phyloP scores from a whole-genome alignment of 2,113 vertebrate genomes.

The Chaetorhynchus papuensis region DNA sequence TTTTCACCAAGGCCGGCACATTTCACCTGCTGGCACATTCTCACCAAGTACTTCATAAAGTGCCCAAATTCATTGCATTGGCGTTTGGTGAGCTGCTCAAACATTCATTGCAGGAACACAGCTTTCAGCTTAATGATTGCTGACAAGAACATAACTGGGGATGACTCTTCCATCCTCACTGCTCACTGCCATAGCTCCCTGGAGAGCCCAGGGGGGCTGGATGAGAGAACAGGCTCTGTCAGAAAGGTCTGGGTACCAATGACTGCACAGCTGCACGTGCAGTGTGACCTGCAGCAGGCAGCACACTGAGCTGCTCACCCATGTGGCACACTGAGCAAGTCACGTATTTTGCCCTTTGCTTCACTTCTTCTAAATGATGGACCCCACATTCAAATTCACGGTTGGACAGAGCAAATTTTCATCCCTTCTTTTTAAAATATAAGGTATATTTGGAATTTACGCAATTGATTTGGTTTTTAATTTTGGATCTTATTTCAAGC shows the following conservation, averaged over 20 bases:
- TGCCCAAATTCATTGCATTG: neutral
- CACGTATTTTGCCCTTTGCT: neutral
- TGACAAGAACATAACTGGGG: neutral
- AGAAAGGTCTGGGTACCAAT: neutral
- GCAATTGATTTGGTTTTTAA: neutral
- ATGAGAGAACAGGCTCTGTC: neutral
- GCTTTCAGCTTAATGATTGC: neutral
- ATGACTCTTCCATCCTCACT: neutral
- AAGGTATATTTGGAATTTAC: neutral
- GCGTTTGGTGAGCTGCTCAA: neutral
- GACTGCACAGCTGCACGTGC: neutral
- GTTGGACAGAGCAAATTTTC: neutral
- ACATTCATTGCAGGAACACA: neutral
- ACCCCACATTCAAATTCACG: neutral
- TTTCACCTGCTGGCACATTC: neutral
- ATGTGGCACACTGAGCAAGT: neutral
- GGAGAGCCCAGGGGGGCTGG: neutral
- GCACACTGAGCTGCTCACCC: accelerated
- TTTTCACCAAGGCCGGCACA: too few species aligned
- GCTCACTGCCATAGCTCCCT: neutral
- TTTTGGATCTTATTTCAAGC: neutral
- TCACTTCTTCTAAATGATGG: neutral
- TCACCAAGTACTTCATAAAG: neutral
- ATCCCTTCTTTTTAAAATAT: neutral
- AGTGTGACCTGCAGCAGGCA: neutral